These are phyloP conservation scores for Rosalia funebris DNA, from an alignment of 2,888 invertebrate species.

Conservation along the genomic window DNA sequence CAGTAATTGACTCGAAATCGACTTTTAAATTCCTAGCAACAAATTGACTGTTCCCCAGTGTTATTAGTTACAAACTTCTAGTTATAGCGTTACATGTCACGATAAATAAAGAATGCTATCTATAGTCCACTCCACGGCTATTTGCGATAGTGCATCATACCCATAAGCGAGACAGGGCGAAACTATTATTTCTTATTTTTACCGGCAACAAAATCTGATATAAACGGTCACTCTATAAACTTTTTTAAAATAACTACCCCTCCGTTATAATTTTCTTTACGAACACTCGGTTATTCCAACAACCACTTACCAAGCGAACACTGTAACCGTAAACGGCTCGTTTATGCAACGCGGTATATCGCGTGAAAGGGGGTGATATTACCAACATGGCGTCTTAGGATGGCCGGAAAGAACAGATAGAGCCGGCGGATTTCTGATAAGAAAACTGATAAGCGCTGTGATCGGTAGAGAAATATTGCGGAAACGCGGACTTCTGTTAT, in stretches of 20 bases:
- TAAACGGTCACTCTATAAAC: not conserved
- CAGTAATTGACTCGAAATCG: no score
- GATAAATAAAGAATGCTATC: no score
- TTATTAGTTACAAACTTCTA: no score
- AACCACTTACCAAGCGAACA: slow-evolving; percentile 32
- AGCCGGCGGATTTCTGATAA: slow-evolving; percentile 56
- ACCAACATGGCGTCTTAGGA: slow-evolving; percentile 56
- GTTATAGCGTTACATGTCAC: no score
- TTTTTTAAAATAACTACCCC: not conserved
- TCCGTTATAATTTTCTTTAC: slow-evolving; percentile 12
- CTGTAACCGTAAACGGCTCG: slow-evolving; percentile 38
- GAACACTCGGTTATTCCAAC: slow-evolving; percentile 35
- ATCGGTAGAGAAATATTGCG: slow-evolving; percentile 61
- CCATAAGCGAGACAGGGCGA: no score
- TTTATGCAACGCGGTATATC: slow-evolving; percentile 43
- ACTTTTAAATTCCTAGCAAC: no score
- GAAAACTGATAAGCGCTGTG: slow-evolving; percentile 56
- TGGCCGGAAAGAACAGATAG: slow-evolving; percentile 60
- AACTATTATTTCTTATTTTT: no score
- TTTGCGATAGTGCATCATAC: no score
- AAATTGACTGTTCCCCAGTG: no score
- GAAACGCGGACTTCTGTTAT: slow-evolving; percentile 58
- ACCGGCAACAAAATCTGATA: no score
- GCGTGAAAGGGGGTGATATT: slow-evolving; percentile 52
- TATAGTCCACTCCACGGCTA: no score